phyloP scores from a whole-genome alignment of 2,113 vertebrate species.

The Rostratula benghalensis region DNA sequence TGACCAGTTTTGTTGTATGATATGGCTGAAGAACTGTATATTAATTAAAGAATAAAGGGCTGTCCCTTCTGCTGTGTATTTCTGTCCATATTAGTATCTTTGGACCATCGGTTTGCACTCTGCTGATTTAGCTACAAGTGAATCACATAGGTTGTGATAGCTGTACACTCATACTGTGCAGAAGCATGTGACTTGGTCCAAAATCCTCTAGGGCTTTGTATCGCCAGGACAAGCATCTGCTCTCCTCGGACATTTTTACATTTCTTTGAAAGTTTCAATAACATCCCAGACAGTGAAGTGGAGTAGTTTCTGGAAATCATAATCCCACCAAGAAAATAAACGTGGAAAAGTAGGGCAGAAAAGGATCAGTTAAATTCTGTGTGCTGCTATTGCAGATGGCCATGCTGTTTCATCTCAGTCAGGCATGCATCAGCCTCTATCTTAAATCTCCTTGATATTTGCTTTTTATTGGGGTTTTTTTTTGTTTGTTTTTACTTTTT shows the following conservation, averaged over 20 bases:
- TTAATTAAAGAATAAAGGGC: constrained; percentile 50
- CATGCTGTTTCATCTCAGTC: not conserved
- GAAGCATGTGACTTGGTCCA: not conserved
- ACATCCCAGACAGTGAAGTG: not conserved
- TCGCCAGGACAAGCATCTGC: not conserved
- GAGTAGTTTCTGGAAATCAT: not conserved
- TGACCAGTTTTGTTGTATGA: constrained; percentile 14
- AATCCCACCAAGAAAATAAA: not conserved
- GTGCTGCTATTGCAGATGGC: not conserved
- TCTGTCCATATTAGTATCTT: not conserved
- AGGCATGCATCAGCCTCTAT: not conserved
- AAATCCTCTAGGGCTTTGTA: not conserved
- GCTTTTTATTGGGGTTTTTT: not conserved
- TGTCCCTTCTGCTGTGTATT: constrained; percentile 13
- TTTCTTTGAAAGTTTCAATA: not conserved
- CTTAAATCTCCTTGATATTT: not conserved
- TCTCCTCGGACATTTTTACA: not conserved
- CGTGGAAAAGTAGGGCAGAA: not conserved
- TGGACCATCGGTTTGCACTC: not conserved
- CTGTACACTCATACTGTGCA: accelerated
- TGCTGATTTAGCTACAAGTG: not conserved
- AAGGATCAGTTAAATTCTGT: not conserved
- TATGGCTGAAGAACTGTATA: not conserved
- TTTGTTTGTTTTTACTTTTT: not conserved
- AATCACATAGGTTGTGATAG: not conserved